Evolutionary conservation across 1,140 invertebrate species (phyloP).

Genomic region (Drosophila sproati): DNA sequence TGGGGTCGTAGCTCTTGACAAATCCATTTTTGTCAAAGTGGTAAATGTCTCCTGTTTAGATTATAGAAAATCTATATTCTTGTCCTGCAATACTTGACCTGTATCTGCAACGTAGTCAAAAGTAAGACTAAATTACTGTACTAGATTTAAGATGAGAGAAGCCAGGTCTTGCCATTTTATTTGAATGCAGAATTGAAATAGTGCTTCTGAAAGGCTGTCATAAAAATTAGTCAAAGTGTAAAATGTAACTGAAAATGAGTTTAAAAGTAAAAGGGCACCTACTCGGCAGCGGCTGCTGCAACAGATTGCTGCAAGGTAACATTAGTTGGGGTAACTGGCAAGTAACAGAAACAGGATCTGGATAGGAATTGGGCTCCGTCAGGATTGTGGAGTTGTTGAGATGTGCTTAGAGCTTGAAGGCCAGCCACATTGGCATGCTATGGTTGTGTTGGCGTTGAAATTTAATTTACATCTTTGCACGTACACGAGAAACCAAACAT

Average conservation of each 20-base stretch:
- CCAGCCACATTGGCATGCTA: slow-evolving; percentile 59
- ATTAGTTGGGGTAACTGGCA: slow-evolving; percentile 30
- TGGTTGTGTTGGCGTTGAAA: slow-evolving; percentile 63
- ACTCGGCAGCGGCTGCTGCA: slow-evolving; percentile 17
- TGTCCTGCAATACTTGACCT: no score
- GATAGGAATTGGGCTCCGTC: not conserved
- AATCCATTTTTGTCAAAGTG: no score
- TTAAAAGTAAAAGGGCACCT: not conserved
- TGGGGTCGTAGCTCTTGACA: no score
- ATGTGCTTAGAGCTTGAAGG: slow-evolving; percentile 3
- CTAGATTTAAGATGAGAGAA: not conserved
- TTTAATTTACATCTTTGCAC: slow-evolving; percentile 81
- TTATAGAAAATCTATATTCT: no score
- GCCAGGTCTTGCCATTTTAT: slow-evolving; percentile 26
- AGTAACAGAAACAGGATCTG: slow-evolving; percentile 11
- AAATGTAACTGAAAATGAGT: not conserved
- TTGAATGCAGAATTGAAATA: slow-evolving; percentile 20
- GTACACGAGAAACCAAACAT: slow-evolving; percentile 54
- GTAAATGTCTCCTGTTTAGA: no score
- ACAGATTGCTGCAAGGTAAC: slow-evolving; percentile 26
- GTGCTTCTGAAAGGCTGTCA: slow-evolving; percentile 14
- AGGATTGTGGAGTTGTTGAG: slow-evolving; percentile 1
- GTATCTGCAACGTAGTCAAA: no score
- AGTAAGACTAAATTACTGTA: no score
- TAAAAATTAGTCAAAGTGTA: slow-evolving; percentile 29